Evolutionary conservation across 2,888 invertebrate species (phyloP), one percentile per base, ranked within the genome.

Genomic region (Aphrophora alni): DNA sequence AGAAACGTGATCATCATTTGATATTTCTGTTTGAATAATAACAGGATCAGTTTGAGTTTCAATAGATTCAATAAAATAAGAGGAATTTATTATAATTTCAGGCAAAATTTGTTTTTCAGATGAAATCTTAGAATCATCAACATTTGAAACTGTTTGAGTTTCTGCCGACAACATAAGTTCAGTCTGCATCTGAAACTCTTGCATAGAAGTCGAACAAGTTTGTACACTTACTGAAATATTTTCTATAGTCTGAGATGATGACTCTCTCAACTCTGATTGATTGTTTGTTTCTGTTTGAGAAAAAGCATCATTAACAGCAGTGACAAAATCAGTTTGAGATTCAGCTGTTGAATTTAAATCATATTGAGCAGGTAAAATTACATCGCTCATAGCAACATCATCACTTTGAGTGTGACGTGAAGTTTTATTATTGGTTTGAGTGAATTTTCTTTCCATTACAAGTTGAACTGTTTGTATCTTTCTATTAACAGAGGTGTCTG

Each of bases 271-370:
- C 8, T 33, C 33, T 33, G 33, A 5, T 8, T 33, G 33, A 33
- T 3, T 44, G 51, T 8, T 10, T 25, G 8, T 72, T n/a, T 78
- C 78, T 72, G 81, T 81, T 78, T 81, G 81, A 75, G 78, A 76
- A 24, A 72, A 28, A 71, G 72, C 17, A 70, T 72, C 44, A 21
- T 26, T 51, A 38, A 14, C 27, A 26, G 17, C 28, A 17, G 28
- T 24, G 5, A 14, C 17, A 59, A 25, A 14, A 25, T 73, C 68
- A 73, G 74, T 79, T 68, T 79, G 78, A 33, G 38, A 17, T 44
- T 79, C 68, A 17, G 68, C 17, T n/a, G 59, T 21, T 59, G 21
- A 21, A 21, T 2, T 59, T 21, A 59, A 59, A 59, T 59, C 59
- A 3, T 59, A 21, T 21, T 59, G 59, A 59, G 21, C 21, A 59